Conservation (phyloP, 2,888 invertebrate species). For the Conus canariensis region DNA sequence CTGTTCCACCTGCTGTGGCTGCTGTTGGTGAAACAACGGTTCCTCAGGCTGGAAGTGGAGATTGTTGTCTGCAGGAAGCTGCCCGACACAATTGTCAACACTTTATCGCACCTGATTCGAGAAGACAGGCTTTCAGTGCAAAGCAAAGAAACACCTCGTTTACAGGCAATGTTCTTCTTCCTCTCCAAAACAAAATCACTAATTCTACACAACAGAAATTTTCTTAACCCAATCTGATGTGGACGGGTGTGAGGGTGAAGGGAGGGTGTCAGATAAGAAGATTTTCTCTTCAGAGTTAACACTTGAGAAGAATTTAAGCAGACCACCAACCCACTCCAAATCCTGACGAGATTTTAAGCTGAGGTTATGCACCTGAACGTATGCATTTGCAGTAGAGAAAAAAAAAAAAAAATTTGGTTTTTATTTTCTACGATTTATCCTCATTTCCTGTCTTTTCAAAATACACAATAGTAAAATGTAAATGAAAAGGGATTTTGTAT, state of each 20-base stretch:
- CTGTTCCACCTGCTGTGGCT: neutral
- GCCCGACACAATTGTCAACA: neutral
- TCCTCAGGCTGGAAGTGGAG: neutral
- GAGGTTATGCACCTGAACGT: too few species aligned
- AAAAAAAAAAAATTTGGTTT: too few species aligned
- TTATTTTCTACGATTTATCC: too few species aligned
- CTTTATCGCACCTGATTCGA: too few species aligned
- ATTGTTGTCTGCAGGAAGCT: neutral
- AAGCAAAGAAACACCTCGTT: neutral
- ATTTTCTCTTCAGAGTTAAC: neutral
- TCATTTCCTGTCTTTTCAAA: too few species aligned
- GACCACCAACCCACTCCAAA: too few species aligned
- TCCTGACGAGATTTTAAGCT: too few species aligned
- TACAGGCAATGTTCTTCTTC: neutral
- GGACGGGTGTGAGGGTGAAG: neutral
- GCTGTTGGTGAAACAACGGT: neutral
- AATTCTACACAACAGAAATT: neutral
- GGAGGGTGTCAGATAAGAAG: neutral
- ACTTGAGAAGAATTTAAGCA: too few species aligned
- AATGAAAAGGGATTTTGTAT: too few species aligned
- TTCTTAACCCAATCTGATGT: neutral
- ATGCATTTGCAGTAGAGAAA: too few species aligned
- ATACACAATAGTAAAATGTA: too few species aligned
- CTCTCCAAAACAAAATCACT: neutral
- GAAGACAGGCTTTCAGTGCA: neutral